Percentiles rank a stretch among this genome's conserved stretches.
Conservation (phyloP, 2,797 vertebrate genomes). For the Diceros bicornis region DNA sequence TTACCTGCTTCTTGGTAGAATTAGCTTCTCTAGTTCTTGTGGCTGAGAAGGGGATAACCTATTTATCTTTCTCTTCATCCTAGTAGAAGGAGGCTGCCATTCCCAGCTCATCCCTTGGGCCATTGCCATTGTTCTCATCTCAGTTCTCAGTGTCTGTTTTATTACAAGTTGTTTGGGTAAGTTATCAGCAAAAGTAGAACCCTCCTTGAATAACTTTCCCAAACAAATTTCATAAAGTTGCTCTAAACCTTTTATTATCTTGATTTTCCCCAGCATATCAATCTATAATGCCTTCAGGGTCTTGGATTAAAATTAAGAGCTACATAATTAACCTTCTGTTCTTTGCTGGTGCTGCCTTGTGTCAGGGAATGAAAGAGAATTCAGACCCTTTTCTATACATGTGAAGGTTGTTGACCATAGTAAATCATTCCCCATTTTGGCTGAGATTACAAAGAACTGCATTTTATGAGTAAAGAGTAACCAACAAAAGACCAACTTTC, state of each 20-base stretch:
- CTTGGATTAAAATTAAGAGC: conserved; percentile 8
- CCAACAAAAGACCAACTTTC: neutral
- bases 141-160: conserved; percentile 71
- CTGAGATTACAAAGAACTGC: neutral
- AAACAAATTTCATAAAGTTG: neutral
- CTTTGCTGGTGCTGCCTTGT: neutral
- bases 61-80: neutral
- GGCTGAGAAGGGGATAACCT: neutral
- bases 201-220: neutral
- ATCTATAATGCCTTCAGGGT: neutral
- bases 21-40: neutral
- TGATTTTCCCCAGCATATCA: neutral
- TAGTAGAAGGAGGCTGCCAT: neutral
- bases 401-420: neutral
- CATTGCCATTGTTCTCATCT: conserved; percentile 43
- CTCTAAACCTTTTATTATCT: neutral
- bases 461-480: neutral
- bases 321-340: neutral
- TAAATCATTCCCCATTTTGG: neutral
- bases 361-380: neutral
- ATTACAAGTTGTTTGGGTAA: conserved; percentile 71
- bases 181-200: neutral
- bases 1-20: neutral
- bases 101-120: neutral
- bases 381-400: neutral